A percentile compares a stretch with the other conserved stretches of the same genome.
These are phyloP conservation scores for Vanessa tameamea DNA, from an alignment of 1,140 invertebrate genomes.

Conservation along the genomic window DNA sequence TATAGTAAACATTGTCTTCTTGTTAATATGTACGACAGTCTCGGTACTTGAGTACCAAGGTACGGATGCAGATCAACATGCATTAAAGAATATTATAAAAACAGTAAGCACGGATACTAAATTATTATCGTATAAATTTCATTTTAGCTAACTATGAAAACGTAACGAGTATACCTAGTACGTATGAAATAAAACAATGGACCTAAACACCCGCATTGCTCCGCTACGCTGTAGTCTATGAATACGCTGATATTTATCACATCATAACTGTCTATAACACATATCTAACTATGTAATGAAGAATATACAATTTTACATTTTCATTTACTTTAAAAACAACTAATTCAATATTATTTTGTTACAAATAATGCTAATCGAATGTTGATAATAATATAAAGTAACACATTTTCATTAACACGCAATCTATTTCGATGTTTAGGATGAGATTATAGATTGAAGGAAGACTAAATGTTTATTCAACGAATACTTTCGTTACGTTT, in stretches of 20 bases:
- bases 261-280: slow-evolving; percentile 53
- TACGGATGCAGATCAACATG: slow-evolving; percentile 15
- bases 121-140: slow-evolving; percentile 24
- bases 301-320: slow-evolving; percentile 48
- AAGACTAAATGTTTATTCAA: neutral
- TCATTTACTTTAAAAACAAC: slow-evolving; percentile 23
- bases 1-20: slow-evolving; percentile 36
- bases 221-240: slow-evolving; percentile 45
- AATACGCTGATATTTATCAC: slow-evolving; percentile 52
- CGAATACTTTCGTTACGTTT: neutral
- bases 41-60: slow-evolving; percentile 2
- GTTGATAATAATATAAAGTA: slow-evolving; percentile 3
- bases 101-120: slow-evolving; percentile 30
- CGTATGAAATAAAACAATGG: slow-evolving; percentile 31
- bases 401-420: neutral
- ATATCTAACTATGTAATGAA: slow-evolving; percentile 45
- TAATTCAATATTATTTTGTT: slow-evolving; percentile 15
- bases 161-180: slow-evolving; percentile 23
- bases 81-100: slow-evolving; percentile 17
- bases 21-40: neutral
- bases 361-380: slow-evolving; percentile 14
- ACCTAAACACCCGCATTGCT: slow-evolving; percentile 36
- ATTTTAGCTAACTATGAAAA: slow-evolving; percentile 26
- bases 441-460: neutral
- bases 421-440: slow-evolving; percentile 18